Evolutionary conservation across 2,113 vertebrate genomes (phyloP).

Genomic region (Condylura cristata): DNA sequence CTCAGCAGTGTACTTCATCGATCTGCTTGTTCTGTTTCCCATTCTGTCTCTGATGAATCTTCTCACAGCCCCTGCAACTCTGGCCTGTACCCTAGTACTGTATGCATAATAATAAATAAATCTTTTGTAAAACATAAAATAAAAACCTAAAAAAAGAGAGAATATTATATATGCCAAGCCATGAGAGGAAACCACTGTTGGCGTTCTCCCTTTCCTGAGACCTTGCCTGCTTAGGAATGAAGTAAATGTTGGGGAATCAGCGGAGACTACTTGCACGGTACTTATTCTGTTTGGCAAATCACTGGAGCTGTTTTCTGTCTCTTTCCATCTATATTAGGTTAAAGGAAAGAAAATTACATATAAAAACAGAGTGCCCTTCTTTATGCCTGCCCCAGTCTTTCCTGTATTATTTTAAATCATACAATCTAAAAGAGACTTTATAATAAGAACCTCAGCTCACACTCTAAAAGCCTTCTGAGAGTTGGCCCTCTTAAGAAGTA

Average conservation of each 20-base stretch:
- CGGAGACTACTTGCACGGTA: neutral
- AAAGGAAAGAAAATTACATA: constrained; percentile 23
- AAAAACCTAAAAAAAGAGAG: too few relatives aligned
- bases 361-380: constrained; percentile 10
- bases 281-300: neutral
- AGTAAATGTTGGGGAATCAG: neutral
- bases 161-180: neutral
- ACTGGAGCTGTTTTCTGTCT: neutral
- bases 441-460: neutral
- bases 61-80: too few relatives aligned
- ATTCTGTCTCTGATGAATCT: too few relatives aligned
- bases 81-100: too few relatives aligned
- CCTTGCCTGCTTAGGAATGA: neutral
- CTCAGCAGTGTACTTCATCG: too few relatives aligned
- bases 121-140: too few relatives aligned
- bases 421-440: neutral
- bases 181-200: neutral
- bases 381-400: neutral
- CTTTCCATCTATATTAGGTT: neutral
- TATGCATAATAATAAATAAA: too few relatives aligned
- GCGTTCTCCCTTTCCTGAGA: neutral
- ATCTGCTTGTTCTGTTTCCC: too few relatives aligned
- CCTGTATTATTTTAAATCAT: neutral
- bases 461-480: constrained; percentile 1
- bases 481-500: neutral